Evolutionary conservation across 2,888 invertebrate species (phyloP), one percentile per base, ranked within the genome.

Genomic region (Melinopterus prodromus): DNA sequence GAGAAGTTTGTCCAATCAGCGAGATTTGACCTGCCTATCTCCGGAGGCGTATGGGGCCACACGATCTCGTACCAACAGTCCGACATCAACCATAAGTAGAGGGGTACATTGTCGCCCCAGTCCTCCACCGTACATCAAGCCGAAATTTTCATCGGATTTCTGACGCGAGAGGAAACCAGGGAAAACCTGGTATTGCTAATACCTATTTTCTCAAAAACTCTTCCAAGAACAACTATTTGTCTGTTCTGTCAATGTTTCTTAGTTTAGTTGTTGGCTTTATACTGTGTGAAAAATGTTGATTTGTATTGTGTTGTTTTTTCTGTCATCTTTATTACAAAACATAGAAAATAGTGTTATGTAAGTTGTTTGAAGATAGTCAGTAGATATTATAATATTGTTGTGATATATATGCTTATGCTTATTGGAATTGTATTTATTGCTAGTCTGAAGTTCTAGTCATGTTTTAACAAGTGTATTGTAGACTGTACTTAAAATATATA

Each of bases 41-140:
- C 88, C 89, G 1, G 89, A 88, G 80, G 84, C 86, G 69, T 78
- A 86, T 69, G 83, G 86, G 16, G 81, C 84, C 38, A 84, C 86
- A 36, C 84, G 85, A 15, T 88, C 86, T 72, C 87, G 86, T 77
- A 87, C 88, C 2, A 87, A 86, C 77, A 89, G 89, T 82, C 89
- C 89, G 0, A 88, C 87, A 71, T 87, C 87, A n/a, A 89, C 88
- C 9, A 84, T 88, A 5, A 86, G 84, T 70, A 85, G 87, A 76
- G 89, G 89, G 0, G 83, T 89, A 6, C 89, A 90, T 84, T 89
- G 89, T 83, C 89, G 92, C 76, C 92, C 92, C 0, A 92, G 91
- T 84, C 92, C 92, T 14, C 92, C 92, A 6, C 92, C 92, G 2
- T 93, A 93, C 83, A 89, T 90, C 6, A 90, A 91, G 72, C 90